Conservation (phyloP, 2,113 vertebrate genomes). For the Brienomyrus brachyistius region DNA sequence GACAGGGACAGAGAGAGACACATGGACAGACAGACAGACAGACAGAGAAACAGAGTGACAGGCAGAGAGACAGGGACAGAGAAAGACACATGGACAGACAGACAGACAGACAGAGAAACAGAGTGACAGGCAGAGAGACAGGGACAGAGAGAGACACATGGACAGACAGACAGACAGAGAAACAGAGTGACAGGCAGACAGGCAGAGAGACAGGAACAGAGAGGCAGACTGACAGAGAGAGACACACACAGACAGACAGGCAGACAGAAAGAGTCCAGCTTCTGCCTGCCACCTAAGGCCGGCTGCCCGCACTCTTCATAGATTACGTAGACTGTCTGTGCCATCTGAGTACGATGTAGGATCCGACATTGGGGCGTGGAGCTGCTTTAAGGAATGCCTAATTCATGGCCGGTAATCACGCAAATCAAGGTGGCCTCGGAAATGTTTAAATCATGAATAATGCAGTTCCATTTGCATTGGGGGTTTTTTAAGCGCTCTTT, state of each 20-base stretch:
- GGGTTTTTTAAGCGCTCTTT: conserved; percentile 99
- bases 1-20: conserved; percentile 1
- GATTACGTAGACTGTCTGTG: conserved; percentile 82
- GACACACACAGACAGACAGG: not conserved
- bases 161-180: not conserved
- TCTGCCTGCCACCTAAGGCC: conserved; percentile 71
- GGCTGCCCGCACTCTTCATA: conserved; percentile 78
- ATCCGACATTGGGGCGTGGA: conserved; percentile 92
- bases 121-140: not conserved
- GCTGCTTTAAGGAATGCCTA: conserved; percentile 99
- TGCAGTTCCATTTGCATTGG: conserved; percentile 99
- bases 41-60: conserved; percentile 23
- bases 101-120: not conserved
- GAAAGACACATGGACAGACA: not conserved
- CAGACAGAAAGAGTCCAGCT: conserved; percentile 25
- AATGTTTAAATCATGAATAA: conserved; percentile 99
- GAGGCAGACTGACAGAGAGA: not conserved
- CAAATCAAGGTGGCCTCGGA: conserved; percentile 99
- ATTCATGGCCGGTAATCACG: conserved; percentile 99
- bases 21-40: conserved; percentile 23
- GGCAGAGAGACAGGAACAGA: not conserved
- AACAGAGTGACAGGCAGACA: not conserved
- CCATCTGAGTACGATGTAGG: conserved; percentile 89
- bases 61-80: not conserved
- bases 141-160: not conserved